Evolutionary conservation across 2,113 vertebrate genomes (phyloP), one percentile per base, ranked within the genome.

Genomic region (Pollimyrus isidori): DNA sequence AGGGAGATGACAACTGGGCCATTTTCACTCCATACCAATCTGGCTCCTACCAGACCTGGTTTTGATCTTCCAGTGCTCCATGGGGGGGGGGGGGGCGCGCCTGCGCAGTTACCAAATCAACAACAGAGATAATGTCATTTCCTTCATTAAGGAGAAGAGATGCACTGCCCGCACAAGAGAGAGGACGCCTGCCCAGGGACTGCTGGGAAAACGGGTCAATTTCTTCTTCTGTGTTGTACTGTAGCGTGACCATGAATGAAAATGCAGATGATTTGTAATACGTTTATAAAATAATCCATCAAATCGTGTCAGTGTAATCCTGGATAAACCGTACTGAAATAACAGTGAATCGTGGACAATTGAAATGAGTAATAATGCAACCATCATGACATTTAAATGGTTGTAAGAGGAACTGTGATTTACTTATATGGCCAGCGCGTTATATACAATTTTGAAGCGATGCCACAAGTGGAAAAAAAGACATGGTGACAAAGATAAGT

Each of bases 121-220:
- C 73, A 80, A 80, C 73, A 39, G 73, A 39, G 73, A 80, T 80
- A 80, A 80, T 80, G 73, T 80, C 35, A 80, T 80, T 80, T 80
- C 73, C 73, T 80, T 39, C 35, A 42, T 80, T 39, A 80, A 42
- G 73, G 73, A 80, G 35, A 39, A 80, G 69, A 15, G 26, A 23
- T 15, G 30, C 26, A 30, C 11, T 35, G 26, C 65, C 65, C 35
- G 26, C 65, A 73, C 11, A 30, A 4, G 13, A 13, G 65, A 73
- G 13, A 76, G 30, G 73, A 76, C 30, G 35, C 30, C 30, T 35
- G 30, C 69, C 30, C 15, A 1, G 3, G 15, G 69, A 80, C 30
- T 11, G 5, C 73, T 80, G 73, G 73, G 73, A 42, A 42, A 42
- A 80, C 19, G 5, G 42, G 73, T 80, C 73, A 42, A 42, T 19